These are phyloP conservation scores for Ceuthmochares aereus DNA, from an alignment of 2,113 vertebrate species.

Conservation along the genomic window DNA sequence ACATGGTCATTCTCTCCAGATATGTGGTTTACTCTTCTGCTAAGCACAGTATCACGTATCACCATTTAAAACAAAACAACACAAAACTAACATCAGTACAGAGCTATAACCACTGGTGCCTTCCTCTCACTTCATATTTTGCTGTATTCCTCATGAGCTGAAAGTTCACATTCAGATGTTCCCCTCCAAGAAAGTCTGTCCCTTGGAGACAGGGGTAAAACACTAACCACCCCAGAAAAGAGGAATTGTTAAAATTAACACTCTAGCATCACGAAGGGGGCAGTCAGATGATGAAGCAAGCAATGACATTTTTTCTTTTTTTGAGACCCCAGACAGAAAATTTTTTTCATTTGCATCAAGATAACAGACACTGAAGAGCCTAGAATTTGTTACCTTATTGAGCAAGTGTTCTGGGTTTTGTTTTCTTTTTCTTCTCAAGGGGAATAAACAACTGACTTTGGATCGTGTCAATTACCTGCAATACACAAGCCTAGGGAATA, in stretches of 20 bases:
- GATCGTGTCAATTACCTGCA: neutral
- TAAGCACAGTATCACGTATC: neutral
- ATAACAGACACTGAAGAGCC: neutral
- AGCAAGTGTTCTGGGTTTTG: neutral
- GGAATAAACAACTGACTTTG: neutral
- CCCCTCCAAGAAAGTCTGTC: neutral
- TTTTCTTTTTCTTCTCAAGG: neutral
- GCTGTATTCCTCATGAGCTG: rapidly evolving
- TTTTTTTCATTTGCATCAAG: neutral
- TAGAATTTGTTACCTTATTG: neutral
- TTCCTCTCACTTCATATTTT: neutral
- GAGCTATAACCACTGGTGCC: neutral
- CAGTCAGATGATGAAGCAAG: neutral
- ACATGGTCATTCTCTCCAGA: neutral
- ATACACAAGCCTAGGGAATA: neutral
- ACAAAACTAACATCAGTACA: neutral
- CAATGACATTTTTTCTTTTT: neutral
- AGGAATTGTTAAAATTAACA: neutral
- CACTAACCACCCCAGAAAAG: neutral
- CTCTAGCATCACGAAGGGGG: neutral
- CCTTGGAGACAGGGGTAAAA: neutral
- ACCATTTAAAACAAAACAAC: neutral
- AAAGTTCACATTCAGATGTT: neutral
- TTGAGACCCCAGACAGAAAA: neutral
- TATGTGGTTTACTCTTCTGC: neutral